Evolutionary conservation across 2,113 vertebrate genomes (phyloP).

Genomic region (Onychostoma macrolepis): DNA sequence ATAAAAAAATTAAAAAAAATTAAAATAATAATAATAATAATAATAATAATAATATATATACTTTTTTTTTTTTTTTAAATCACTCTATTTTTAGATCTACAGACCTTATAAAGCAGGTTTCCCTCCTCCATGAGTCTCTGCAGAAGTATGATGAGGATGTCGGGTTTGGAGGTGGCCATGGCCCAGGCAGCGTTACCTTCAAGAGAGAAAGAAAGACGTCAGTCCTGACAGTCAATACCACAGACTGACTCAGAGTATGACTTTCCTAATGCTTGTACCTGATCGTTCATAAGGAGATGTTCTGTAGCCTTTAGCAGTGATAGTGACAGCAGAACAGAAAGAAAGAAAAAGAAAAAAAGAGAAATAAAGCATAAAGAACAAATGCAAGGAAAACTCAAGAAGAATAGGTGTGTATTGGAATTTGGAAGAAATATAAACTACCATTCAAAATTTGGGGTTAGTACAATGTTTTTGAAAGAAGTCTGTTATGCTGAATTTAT

Average conservation of each 20-base stretch:
- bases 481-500: not conserved
- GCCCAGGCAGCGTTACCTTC: constrained; percentile 98
- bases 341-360: constrained; percentile 21
- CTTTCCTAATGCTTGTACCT: constrained; percentile 74
- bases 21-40: no score
- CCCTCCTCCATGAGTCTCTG: constrained; percentile 99
- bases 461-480: not conserved
- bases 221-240: constrained; percentile 21
- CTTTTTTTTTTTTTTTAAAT: no score
- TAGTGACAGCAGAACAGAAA: constrained; percentile 53
- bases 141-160: constrained; percentile 95
- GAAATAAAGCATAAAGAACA: constrained; percentile 36
- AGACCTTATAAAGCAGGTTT: constrained; percentile 93
- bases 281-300: constrained; percentile 79
- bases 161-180: constrained; percentile 98
- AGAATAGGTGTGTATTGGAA: not conserved
- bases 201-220: constrained; percentile 10
- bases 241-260: constrained; percentile 46
- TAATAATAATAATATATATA: no score
- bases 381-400: constrained; percentile 18
- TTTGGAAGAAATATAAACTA: not conserved
- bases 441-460: not conserved
- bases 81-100: no score
- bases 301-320: constrained; percentile 74
- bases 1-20: no score